phyloP scores from a whole-genome alignment of 2,113 vertebrate species.

The Chaetops frenatus region DNA sequence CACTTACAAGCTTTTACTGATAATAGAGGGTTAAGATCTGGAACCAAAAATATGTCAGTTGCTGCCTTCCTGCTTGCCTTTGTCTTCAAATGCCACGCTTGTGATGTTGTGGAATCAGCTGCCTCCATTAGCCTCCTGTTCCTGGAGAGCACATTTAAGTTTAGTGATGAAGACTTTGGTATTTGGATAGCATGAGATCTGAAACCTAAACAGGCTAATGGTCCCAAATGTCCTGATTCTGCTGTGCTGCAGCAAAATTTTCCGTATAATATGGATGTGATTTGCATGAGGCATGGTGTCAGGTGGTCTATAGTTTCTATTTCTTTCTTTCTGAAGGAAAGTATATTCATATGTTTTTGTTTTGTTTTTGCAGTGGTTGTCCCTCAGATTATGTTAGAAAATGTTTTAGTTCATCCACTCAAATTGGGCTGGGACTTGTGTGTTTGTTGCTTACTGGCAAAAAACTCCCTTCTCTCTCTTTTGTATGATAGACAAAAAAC shows the following conservation, averaged over 20 bases:
- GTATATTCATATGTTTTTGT: not conserved
- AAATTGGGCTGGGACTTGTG: not conserved
- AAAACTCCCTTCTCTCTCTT: not conserved
- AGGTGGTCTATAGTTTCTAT: not conserved
- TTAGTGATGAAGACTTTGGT: not conserved
- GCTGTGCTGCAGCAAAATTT: not conserved
- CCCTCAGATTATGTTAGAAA: not conserved
- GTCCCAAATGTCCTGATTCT: not conserved
- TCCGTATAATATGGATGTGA: not conserved
- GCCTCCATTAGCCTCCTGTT: not conserved
- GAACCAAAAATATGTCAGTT: not conserved
- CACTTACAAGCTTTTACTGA: not conserved
- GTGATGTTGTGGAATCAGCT: not conserved
- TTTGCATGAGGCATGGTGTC: not conserved
- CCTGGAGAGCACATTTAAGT: fast-evolving
- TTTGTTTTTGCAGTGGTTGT: not conserved
- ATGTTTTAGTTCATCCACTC: not conserved
- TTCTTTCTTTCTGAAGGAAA: not conserved
- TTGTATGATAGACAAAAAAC: not conserved
- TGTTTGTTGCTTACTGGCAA: not conserved
- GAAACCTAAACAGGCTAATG: not conserved
- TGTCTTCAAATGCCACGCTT: not conserved
- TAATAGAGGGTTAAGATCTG: not conserved
- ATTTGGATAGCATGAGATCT: not conserved
- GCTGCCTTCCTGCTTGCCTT: not conserved